Base-by-base conservation (phyloP, 2,888 invertebrate genomes). In the Tyria jacobaeae region DNA sequence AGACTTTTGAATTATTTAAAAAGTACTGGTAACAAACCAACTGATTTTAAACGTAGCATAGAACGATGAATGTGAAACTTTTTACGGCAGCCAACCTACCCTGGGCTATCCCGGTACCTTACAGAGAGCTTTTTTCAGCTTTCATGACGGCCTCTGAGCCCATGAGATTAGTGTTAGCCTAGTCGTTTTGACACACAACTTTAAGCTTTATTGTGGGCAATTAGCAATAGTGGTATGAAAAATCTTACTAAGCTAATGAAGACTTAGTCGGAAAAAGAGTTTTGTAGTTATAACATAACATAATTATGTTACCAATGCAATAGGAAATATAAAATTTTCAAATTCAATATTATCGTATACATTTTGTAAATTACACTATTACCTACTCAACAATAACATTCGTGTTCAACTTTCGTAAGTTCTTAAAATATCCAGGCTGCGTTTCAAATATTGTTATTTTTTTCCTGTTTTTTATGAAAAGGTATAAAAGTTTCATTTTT, bases 161-260 rank as follows among this genome's bases (percentile, higher is more conserved):
- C 50, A 24, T 15, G 48, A 60, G 76, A 73, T 76, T 71, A 73
- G 63, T 73, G 61, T 68, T 68, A 57, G 64, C 49, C 57, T 24
- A 53, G 50, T 53, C 52, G 60, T 71, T 78, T 70, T 78, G 74
- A 71, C 71, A 64, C 60, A 48, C 49, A 55, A 60, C 64, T 66
- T 64, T 59, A 48, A 27, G 15, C 44, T 21, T 65, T 34, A 63
- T 60, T 64, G 62, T 64, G 63, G 27, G 27, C 76, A 68, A 75
- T 78, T 75, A 75, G 63, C 27, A 47, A 41, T 47, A 53, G 51
- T 68, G 48, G 25, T 47, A 7, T 41, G 37, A 25, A 64, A 52
- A 54, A 15, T 25, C 24, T 9, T 59, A 25, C 58, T 56, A 39
- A 61, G 9, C 10, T 24, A 53, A 57, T 25, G 57, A 48, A 27